A percentile compares a stretch with the other conserved stretches of the same genome.
phyloP scores from a whole-genome alignment of 2,797 vertebrate species.

The Ctenopoma kingsleyae region DNA sequence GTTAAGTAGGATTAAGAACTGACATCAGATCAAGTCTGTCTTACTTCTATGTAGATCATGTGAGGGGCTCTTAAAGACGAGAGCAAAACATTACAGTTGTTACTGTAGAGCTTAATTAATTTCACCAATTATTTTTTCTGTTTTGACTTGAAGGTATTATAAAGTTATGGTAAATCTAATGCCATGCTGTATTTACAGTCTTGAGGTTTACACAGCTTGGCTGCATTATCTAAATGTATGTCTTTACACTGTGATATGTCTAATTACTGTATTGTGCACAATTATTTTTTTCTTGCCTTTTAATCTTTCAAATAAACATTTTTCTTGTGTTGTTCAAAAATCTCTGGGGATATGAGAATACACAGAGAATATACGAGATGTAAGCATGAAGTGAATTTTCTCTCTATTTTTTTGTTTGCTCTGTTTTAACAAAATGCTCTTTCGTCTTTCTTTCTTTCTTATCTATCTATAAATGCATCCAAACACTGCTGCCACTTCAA shows the following conservation, averaged over 20 bases:
- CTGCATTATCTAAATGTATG: constrained; percentile 21
- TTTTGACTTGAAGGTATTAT: constrained; percentile 19
- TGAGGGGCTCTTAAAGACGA: constrained; percentile 11
- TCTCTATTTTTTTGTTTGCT: constrained; percentile 7
- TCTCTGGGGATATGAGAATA: constrained; percentile 25
- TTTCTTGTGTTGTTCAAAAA: constrained; percentile 22
- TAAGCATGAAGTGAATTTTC: constrained; percentile 13
- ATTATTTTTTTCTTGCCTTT: constrained; percentile 16
- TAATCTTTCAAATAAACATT: constrained; percentile 24
- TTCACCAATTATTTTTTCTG: constrained; percentile 13
- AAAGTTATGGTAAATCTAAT: neutral
- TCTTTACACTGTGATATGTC: constrained; percentile 24
- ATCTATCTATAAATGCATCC: neutral
- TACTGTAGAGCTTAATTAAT: constrained; percentile 8
- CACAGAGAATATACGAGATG: constrained; percentile 10
- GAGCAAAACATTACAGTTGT: constrained; percentile 11
- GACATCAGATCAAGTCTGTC: constrained; percentile 60
- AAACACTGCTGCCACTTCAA: constrained; percentile 34
- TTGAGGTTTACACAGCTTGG: neutral
- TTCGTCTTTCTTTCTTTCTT: constrained; percentile 12
- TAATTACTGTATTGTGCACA: constrained; percentile 30
- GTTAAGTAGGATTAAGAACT: constrained; percentile 65
- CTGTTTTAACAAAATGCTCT: constrained; percentile 30
- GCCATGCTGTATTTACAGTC: constrained; percentile 1
- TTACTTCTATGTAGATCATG: constrained; percentile 29